Evolutionary conservation across 2,888 invertebrate species (phyloP).

Genomic region (Drosophila suboccidentalis): DNA sequence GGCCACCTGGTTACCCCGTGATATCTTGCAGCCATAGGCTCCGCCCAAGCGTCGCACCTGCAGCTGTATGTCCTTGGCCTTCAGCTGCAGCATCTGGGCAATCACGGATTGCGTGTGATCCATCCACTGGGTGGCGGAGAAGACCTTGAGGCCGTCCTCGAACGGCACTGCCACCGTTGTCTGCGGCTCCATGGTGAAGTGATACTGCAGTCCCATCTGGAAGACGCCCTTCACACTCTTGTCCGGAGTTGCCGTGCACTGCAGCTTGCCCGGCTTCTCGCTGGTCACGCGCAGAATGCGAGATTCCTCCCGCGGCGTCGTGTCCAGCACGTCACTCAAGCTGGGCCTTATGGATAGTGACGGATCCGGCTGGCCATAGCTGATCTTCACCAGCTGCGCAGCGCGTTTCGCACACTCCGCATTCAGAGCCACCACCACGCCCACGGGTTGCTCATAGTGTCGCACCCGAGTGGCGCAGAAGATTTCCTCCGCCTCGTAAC

Average conservation of each 20-base stretch:
- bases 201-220: conserved; percentile 89
- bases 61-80: conserved; percentile 89
- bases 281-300: conserved; percentile 64
- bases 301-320: conserved; percentile 52
- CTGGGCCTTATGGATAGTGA: conserved; percentile 72
- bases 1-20: conserved; percentile 87
- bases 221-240: conserved; percentile 86
- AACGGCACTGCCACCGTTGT: conserved; percentile 89
- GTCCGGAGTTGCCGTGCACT: conserved; percentile 47
- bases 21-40: conserved; percentile 92
- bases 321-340: conserved; percentile 86
- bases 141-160: conserved; percentile 91
- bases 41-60: conserved; percentile 92
- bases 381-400: conserved; percentile 87
- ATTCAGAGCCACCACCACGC: conserved; percentile 89
- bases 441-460: conserved; percentile 91
- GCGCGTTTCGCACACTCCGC: conserved; percentile 88
- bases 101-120: conserved; percentile 88
- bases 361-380: conserved; percentile 83
- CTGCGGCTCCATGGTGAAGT: conserved; percentile 92
- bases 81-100: conserved; percentile 87
- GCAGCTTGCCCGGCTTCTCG: conserved; percentile 45
- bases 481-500: conserved; percentile 84
- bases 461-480: conserved; percentile 74
- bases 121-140: conserved; percentile 89